Evolutionary conservation across 2,888 invertebrate genomes (phyloP).

Genomic region (Toxonevra muliebris): DNA sequence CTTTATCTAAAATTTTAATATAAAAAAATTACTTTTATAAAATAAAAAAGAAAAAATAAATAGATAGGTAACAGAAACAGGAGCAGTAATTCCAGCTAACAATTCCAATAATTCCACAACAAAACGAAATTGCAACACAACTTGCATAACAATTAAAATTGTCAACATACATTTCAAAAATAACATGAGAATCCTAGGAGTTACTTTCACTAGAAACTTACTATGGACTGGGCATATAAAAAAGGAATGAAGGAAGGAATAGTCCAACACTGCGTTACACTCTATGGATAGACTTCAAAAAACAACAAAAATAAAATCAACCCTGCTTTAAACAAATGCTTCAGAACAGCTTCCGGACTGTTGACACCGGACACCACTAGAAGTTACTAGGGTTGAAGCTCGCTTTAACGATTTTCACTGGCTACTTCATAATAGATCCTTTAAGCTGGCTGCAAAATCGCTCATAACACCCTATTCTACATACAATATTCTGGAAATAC

Average conservation of each 20-base stretch:
- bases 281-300: constrained; percentile 11
- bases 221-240: background rate
- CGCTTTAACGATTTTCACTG: constrained; percentile 4
- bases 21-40: too few relatives aligned
- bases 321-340: constrained; percentile 2
- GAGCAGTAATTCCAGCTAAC: too few relatives aligned
- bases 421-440: constrained; percentile 2
- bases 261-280: constrained; percentile 2
- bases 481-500: background rate
- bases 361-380: constrained; percentile 5
- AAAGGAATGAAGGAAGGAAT: background rate
- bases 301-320: constrained; percentile 14
- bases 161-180: too few relatives aligned
- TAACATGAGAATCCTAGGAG: constrained; percentile 8
- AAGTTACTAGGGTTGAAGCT: constrained; percentile 2
- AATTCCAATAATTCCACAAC: too few relatives aligned
- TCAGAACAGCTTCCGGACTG: background rate
- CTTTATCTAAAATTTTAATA: too few relatives aligned
- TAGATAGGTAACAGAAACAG: too few relatives aligned
- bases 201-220: constrained; percentile 1
- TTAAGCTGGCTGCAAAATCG: constrained; percentile 1
- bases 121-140: too few relatives aligned
- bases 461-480: background rate
- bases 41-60: too few relatives aligned
- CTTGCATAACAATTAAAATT: too few relatives aligned